Evolutionary conservation across 2,888 invertebrate species (phyloP).

Genomic region (Griposia aprilina): DNA sequence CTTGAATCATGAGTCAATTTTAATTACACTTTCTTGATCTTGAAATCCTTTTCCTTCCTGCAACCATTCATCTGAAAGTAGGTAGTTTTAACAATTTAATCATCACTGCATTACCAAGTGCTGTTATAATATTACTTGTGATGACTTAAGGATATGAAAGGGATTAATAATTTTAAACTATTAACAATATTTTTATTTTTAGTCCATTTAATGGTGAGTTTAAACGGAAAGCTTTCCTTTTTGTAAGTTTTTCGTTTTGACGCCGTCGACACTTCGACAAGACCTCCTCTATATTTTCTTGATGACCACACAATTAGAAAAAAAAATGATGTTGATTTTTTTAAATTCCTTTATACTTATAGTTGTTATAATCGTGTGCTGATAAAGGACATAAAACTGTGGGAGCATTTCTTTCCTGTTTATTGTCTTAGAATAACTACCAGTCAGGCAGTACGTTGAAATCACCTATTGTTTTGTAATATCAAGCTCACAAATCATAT

Average conservation of each 20-base stretch:
- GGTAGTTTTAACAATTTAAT: not conserved
- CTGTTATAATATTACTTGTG: not conserved
- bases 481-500: slow-evolving; percentile 3
- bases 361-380: not conserved
- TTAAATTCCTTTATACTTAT: not conserved
- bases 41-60: not conserved
- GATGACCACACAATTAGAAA: not conserved
- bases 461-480: slow-evolving; percentile 27
- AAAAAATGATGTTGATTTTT: not conserved
- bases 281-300: not conserved
- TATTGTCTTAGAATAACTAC: slow-evolving; percentile 15
- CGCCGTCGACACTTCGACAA: not conserved
- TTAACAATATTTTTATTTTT: not conserved
- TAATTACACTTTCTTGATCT: not conserved
- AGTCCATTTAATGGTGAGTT: not conserved
- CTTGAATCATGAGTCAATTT: not conserved
- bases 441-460: not conserved
- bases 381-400: not conserved
- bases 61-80: not conserved
- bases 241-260: not conserved
- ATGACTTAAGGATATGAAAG: not conserved
- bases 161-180: no score
- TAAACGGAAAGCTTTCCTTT: not conserved
- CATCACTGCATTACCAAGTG: not conserved
- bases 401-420: slow-evolving; percentile 30